Conservation (phyloP, 1,140 invertebrate genomes). For the Palaemon carinicauda region DNA sequence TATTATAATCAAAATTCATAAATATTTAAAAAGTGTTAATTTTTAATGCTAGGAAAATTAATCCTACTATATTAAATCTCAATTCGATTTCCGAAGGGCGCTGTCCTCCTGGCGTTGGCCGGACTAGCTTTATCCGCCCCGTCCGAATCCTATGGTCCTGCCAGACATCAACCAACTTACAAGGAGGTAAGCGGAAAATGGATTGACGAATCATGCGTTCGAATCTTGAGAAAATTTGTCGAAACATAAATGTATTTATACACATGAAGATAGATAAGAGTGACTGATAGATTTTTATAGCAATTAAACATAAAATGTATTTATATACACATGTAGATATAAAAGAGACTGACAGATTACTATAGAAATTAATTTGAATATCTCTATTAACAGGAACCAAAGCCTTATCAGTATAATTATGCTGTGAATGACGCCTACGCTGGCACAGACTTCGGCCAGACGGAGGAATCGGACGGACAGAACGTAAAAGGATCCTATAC, state of each 20-base stretch:
- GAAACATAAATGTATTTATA: too few species aligned
- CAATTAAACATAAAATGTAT: too few species aligned
- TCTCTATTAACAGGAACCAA: background rate
- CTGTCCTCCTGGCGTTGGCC: background rate
- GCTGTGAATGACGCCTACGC: constrained; percentile 54
- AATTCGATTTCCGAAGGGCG: background rate
- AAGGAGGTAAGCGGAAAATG: background rate
- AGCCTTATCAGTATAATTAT: constrained; percentile 41
- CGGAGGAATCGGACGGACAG: constrained; percentile 50
- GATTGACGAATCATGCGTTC: too few species aligned
- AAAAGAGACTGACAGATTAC: too few species aligned
- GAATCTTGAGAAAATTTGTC: too few species aligned
- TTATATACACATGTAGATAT: too few species aligned
- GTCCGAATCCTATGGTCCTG: background rate
- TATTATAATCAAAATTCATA: too few species aligned
- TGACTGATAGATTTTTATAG: too few species aligned
- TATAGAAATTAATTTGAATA: too few species aligned
- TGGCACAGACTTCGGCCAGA: constrained; percentile 33
- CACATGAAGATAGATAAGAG: too few species aligned
- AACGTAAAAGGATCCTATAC: constrained; percentile 45
- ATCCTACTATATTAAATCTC: background rate
- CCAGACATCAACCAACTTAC: background rate
- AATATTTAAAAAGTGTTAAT: too few species aligned
- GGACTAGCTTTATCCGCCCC: background rate
- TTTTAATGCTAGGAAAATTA: too few species aligned